Evolutionary conservation across 2,888 invertebrate species (phyloP).

Genomic region (Andrena dorsata): DNA sequence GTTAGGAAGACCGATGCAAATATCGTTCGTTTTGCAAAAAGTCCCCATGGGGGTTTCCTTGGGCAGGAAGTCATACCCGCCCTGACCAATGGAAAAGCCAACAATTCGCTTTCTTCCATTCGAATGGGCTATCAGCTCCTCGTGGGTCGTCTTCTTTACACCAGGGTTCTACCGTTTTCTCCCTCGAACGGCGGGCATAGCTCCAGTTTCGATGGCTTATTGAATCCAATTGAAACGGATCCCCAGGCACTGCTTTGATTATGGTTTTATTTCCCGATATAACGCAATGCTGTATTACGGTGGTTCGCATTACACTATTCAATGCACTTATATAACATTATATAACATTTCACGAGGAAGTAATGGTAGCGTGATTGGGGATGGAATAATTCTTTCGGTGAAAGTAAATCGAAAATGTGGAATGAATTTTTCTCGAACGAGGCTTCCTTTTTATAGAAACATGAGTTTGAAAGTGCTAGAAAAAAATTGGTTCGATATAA

Average conservation of each 20-base stretch:
- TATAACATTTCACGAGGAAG: background rate
- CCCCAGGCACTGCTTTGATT: conserved; percentile 29
- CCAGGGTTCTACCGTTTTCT: background rate
- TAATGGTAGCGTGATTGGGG: background rate
- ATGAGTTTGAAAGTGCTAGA: background rate
- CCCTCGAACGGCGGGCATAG: background rate
- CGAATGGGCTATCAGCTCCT: conserved; percentile 29
- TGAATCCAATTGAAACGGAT: conserved; percentile 19
- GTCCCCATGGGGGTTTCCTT: conserved; percentile 20
- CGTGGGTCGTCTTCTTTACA: conserved; percentile 28
- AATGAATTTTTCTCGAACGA: background rate
- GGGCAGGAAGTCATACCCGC: conserved; percentile 9
- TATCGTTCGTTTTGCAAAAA: conserved; percentile 11
- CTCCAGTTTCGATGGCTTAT: conserved; percentile 29
- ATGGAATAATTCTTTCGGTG: background rate
- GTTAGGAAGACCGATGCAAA: conserved; percentile 1
- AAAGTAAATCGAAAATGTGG: background rate
- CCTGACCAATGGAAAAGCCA: conserved; percentile 7
- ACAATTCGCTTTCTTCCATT: conserved; percentile 36
- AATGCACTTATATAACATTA: background rate
- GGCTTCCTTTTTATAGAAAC: background rate
- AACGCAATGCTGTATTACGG: background rate
- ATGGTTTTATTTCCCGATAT: conserved; percentile 19
- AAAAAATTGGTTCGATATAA: too few relatives aligned
- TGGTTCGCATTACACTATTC: background rate